Base-by-base conservation (phyloP, 2,113 vertebrate genomes). In the Aegithalos caudatus region DNA sequence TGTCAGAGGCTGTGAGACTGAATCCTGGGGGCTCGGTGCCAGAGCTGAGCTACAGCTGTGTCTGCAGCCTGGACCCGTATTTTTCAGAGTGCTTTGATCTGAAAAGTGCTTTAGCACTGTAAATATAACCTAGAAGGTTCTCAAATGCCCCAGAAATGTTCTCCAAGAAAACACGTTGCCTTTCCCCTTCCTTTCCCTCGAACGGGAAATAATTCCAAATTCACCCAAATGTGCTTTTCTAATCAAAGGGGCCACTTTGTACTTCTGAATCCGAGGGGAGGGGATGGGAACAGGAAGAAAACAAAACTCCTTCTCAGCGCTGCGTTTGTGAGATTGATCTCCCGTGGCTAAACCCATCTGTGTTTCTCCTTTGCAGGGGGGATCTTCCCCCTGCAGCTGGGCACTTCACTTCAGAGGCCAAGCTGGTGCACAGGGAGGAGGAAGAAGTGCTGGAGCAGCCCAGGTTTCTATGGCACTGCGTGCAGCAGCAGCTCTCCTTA, bases 171-270 rank as follows among this genome's bases (percentile, higher is more conserved):
- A 86, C 51, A 31, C 2, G 7, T 14, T 73, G 66, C 88, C 56
- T 71, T 80, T 16, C 33, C 40, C 65, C 35, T 25, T 57, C 69
- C 90, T 84, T 61, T 78, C 47, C 54, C 67, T 92, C 2, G 0
- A 51, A 89, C 1, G 9, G 83, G 93, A 93, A 93, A 95, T 81
- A 79, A 92, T 92, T 96, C 84, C 54, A 79, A 44, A 79, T 72
- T 73, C 67, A 93, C 86, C 83, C 86, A 77, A 93, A 92, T 80
- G 92, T 91, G 93, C 73, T 64, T 95, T 97, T 92, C 76, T 90
- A 94, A 94, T 96, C 93, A 95, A 92, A 94, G 48, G 86, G 86
- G 91, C 90, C 82, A 48, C 72, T 95, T 95, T 92, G 80, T 67
- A 29, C 90, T 78, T 73, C 51, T 51, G 95, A 86, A 83, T 90